Conservation (phyloP, 2,888 invertebrate genomes). For the Syritta pipiens region DNA sequence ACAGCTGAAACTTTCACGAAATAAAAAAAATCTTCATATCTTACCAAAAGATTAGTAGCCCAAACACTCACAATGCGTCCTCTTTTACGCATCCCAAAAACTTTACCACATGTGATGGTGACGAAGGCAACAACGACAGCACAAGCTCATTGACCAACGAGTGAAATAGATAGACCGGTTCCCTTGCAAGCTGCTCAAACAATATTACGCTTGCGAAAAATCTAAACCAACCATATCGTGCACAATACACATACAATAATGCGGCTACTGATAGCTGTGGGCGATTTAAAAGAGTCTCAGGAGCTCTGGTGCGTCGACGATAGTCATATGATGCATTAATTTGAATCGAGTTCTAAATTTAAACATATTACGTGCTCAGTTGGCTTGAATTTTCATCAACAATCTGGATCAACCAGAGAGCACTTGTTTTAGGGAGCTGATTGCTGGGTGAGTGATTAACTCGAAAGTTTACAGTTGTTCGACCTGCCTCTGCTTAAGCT, state of each 20-base stretch:
- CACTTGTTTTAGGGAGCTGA: slow-evolving; percentile 3
- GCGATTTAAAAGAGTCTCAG: slow-evolving; percentile 28
- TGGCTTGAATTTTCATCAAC: slow-evolving; percentile 40
- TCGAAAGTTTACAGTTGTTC: slow-evolving; percentile 30
- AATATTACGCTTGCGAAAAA: slow-evolving; percentile 26
- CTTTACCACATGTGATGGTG: slow-evolving; percentile 4
- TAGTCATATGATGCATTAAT: slow-evolving; percentile 28
- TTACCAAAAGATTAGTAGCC: slow-evolving; percentile 56
- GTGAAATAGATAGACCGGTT: slow-evolving; percentile 23
- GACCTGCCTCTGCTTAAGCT: too few relatives aligned
- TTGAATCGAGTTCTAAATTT: slow-evolving; percentile 51
- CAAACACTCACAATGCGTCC: too few relatives aligned
- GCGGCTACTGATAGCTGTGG: slow-evolving; percentile 11
- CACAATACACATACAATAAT: background rate
- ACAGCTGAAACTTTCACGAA: too few relatives aligned
- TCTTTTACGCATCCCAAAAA: background rate
- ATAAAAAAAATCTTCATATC: too few relatives aligned
- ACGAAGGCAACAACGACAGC: slow-evolving; percentile 5
- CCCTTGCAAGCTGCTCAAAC: slow-evolving; percentile 7
- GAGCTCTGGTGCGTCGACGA: slow-evolving; percentile 8
- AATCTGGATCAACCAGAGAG: too few relatives aligned
- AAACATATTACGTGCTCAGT: slow-evolving; percentile 56
- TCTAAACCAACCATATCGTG: slow-evolving; percentile 19
- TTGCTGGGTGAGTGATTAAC: slow-evolving; percentile 53
- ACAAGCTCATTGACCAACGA: slow-evolving; percentile 25